A percentile compares a stretch with the other conserved stretches of the same genome.
Conservation (phyloP, 2,888 invertebrate species). For the Acanthosepion lycidas region DNA sequence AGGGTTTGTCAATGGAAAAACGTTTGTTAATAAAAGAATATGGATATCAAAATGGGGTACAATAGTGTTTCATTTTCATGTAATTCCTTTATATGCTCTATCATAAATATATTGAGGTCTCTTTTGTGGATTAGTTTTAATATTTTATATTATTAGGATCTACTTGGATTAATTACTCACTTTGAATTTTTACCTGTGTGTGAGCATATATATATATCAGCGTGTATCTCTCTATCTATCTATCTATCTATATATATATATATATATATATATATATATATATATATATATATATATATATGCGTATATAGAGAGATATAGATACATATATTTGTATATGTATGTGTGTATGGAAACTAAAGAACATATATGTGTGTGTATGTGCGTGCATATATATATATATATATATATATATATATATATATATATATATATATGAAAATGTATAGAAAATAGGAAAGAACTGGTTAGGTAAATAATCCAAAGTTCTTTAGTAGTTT, state of each 20-base stretch:
- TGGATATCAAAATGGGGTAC: too few relatives aligned
- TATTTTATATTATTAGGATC: too few relatives aligned
- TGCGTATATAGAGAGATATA: neutral
- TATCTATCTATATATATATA: constrained; percentile 15
- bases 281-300: neutral
- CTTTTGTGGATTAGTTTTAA: too few relatives aligned
- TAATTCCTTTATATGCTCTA: too few relatives aligned
- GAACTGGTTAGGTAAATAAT: too few relatives aligned
- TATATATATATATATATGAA: neutral
- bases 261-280: constrained; percentile 8
- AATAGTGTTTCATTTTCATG: too few relatives aligned
- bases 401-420: neutral
- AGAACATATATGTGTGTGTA: neutral
- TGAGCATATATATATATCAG: neutral
- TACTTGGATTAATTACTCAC: neutral
- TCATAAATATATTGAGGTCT: too few relatives aligned
- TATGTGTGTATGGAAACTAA: neutral
- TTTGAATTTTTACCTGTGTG: too few relatives aligned
- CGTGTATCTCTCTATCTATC: neutral
- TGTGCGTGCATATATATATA: neutral
- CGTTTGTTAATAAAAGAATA: too few relatives aligned
- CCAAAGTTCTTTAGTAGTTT: too few relatives aligned
- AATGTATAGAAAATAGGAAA: too few relatives aligned
- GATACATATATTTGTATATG: neutral
- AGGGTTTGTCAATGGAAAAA: too few relatives aligned